These are phyloP conservation scores for Tautogolabrus adspersus DNA, from an alignment of 2,113 vertebrate genomes.

Conservation along the genomic window DNA sequence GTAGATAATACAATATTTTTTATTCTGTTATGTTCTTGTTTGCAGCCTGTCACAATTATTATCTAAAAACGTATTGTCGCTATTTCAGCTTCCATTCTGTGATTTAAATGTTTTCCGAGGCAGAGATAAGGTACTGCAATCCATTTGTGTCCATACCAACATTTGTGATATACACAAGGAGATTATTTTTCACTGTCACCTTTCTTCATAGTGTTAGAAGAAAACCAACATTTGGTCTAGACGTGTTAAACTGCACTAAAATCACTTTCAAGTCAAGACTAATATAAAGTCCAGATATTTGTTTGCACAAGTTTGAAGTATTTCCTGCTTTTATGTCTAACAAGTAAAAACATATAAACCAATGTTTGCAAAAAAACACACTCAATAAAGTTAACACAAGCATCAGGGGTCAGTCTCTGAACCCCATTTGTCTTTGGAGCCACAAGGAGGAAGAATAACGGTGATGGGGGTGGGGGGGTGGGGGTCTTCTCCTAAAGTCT, in stretches of 20 bases:
- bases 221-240: conserved; percentile 12
- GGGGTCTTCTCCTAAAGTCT: conserved; percentile 39
- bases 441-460: conserved; percentile 18
- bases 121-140: too few species aligned
- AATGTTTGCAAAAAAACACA: neutral
- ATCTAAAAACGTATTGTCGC: too few species aligned
- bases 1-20: too few species aligned
- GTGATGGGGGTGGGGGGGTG: neutral
- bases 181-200: conserved; percentile 37
- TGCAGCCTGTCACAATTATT: too few species aligned
- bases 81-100: too few species aligned
- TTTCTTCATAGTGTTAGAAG: conserved; percentile 13
- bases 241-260: conserved; percentile 3
- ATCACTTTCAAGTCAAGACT: conserved; percentile 4
- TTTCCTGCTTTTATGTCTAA: neutral
- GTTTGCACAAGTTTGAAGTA: neutral
- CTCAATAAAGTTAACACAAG: conserved; percentile 2
- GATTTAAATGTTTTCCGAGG: too few species aligned
- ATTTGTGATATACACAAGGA: neutral
- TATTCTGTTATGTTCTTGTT: too few species aligned
- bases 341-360: conserved; percentile 1
- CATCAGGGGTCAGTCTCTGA: neutral
- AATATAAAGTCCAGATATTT: conserved; percentile 14
- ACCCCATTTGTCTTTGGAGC: conserved; percentile 8
- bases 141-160: conserved; percentile 31